phyloP scores from a whole-genome alignment of 1,140 invertebrate genomes.

The Pantala flavescens region DNA sequence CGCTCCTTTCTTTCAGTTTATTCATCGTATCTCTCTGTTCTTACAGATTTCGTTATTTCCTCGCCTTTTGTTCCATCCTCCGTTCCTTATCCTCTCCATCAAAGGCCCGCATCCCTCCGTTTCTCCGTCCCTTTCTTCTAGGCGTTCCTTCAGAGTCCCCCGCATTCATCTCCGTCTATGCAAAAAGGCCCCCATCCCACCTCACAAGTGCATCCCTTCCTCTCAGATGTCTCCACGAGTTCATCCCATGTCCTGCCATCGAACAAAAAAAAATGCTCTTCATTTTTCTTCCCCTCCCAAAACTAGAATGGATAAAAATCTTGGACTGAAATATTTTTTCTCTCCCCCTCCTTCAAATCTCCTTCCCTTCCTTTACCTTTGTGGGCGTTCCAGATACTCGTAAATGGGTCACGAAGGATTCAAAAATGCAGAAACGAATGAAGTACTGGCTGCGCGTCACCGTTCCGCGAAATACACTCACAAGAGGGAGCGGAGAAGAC shows the following conservation, averaged over 20 bases:
- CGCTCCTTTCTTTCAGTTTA: no score
- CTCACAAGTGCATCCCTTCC: background rate
- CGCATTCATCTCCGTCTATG: background rate
- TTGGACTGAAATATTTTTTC: background rate
- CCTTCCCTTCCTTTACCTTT: background rate
- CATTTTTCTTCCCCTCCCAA: background rate
- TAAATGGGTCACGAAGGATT: conserved; percentile 1
- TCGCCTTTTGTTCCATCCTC: background rate
- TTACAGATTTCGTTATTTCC: background rate
- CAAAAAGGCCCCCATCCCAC: background rate
- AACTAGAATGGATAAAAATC: no score
- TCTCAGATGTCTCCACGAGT: background rate
- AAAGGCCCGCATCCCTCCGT: background rate
- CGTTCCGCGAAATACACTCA: background rate
- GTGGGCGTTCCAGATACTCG: background rate
- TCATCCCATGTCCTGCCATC: background rate
- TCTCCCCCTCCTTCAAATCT: background rate
- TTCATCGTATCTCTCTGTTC: no score
- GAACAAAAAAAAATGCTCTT: background rate
- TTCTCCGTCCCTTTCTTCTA: background rate
- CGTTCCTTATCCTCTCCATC: no score
- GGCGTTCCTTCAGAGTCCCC: background rate
- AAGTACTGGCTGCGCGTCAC: background rate
- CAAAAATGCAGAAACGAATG: background rate
- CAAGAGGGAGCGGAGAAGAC: no score